Evolutionary conservation across 1,140 invertebrate genomes (phyloP), one percentile per base, ranked within the genome.

Genomic region (Acyrthosiphon pisum): DNA sequence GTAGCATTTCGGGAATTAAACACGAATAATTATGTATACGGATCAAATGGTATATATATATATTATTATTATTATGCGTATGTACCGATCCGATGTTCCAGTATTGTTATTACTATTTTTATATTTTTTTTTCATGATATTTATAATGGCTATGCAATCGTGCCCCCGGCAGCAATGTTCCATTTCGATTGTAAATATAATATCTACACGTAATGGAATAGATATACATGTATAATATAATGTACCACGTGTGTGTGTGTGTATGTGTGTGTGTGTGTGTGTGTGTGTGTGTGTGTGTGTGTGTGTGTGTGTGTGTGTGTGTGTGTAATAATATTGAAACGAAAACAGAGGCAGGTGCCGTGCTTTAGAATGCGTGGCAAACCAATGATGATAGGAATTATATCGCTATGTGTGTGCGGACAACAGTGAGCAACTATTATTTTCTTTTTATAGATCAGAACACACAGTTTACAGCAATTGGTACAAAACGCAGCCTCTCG

Each of bases 1-100:
- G 90, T 91, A 91, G 90, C 90, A 76, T 91, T 91, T 91, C n/a
- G 41, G 14, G 41, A 48, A 90, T 90, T 90, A 90, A 76, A 76
- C 68, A 48, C 90, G 35, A 81, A 91, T 91, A 91, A 91, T 81
- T 91, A 91, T 76, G 60, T 91, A 53, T 53, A 46, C 90, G 60
- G 60, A 46, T 91, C 60, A 81, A 76, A 76, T 48, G 11, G 22
- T 90, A 86, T 48, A 22, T 30, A 53, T 20, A 14, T 48, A 41
- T 48, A 11, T 48, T 46, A 50, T 53, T 22, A 90, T 35, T 30
- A 30, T 11, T 87, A 37, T 84, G 37, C 22, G 23, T 84, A 84
- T 46, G 22, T 81, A 41, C 30, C n/a, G n/a, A 48, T 48, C 14
- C 18, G 44, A 14, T 35, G n/a, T 35, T 53, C 2, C 56, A n/a